Percentiles rank a stretch among this genome's conserved stretches.
Conservation (phyloP, 2,888 invertebrate genomes). For the Horisme vitalbata region DNA sequence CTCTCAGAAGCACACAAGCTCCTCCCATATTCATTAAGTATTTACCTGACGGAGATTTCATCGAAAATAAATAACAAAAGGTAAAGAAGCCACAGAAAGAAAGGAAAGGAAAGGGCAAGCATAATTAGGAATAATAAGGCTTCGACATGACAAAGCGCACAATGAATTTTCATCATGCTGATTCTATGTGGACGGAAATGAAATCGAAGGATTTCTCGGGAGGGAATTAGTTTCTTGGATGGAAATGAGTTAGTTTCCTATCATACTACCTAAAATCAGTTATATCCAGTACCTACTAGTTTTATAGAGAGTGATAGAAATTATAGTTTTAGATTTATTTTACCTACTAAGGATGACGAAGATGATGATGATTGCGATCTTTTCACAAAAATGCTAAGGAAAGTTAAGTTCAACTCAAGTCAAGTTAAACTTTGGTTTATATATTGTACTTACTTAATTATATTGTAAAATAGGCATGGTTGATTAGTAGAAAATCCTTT, state of each 20-base stretch:
- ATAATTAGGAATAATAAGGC: slow-evolving; percentile 72
- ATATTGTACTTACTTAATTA: too few species aligned
- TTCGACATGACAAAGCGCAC: slow-evolving; percentile 57
- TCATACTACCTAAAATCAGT: too few species aligned
- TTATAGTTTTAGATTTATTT: too few species aligned
- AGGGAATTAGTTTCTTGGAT: slow-evolving; percentile 2
- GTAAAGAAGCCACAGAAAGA: slow-evolving; percentile 57
- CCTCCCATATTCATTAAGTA: slow-evolving; percentile 45
- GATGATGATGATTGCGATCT: too few species aligned
- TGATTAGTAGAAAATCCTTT: too few species aligned
- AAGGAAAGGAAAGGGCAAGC: slow-evolving; percentile 52
- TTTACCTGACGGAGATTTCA: slow-evolving; percentile 46
- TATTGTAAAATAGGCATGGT: too few species aligned
- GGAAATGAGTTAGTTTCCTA: not conserved
- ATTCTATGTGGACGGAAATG: slow-evolving; percentile 38
- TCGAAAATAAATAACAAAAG: slow-evolving; percentile 56
- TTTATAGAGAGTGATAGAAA: too few species aligned
- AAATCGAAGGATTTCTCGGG: slow-evolving; percentile 29
- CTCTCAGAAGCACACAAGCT: slow-evolving; percentile 42
- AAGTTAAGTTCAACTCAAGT: too few species aligned
- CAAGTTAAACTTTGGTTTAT: too few species aligned
- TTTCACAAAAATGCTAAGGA: too few species aligned
- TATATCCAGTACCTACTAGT: too few species aligned
- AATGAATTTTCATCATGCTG: slow-evolving; percentile 42
- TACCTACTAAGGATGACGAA: too few species aligned